Base-by-base conservation (phyloP, 2,113 vertebrate species). In the Chionodraco myersi region DNA sequence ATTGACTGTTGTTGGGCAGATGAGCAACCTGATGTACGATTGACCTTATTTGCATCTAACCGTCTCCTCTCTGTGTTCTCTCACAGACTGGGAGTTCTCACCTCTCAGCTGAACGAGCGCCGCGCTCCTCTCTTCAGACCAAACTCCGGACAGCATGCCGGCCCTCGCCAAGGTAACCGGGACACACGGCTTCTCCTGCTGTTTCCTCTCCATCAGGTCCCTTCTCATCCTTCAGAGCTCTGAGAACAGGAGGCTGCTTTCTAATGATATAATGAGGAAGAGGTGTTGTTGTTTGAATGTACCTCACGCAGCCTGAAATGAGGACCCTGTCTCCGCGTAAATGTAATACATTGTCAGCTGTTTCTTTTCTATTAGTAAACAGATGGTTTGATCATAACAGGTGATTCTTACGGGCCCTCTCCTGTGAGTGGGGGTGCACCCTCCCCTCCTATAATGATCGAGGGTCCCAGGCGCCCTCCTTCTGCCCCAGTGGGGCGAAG, bases 381-480 rank as follows among this genome's bases (percentile, higher is more conserved):
- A 36, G 45, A 9, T 83, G 88, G 85, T 91, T 76, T 82, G 72
- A 54, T 91, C 23, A 16, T 56, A 87, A 91, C 59, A 92, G 98
- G 97, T 93, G 98, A 97, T 68, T 99, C 97, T 12, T 99, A 96
- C 1, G 98, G 97, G 58, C 97, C 97, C 2, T 99, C 98, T n/a
- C 98, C 98, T 4, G 97, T 99, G 84, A 98, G 97, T n/a, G 97
- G 96, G 49, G 98, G 97, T 1, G 97, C 96, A n/a, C 96, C 96
- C 0, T 99, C 98, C 47, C 98, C 98, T 4, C 98, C 97, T 0
- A 87, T 94, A 84, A 96, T 96, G 90, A 96, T 96, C 3, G 98
- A 99, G 77, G 95, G 91, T 45, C 95, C 97, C 3, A 89, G 93
- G 7, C 95, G 96, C 30, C 96, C 97, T 2, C 96, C 95, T 4